Conservation (phyloP, 2,113 vertebrate genomes). For the Phalacrocorax pelagicus region DNA sequence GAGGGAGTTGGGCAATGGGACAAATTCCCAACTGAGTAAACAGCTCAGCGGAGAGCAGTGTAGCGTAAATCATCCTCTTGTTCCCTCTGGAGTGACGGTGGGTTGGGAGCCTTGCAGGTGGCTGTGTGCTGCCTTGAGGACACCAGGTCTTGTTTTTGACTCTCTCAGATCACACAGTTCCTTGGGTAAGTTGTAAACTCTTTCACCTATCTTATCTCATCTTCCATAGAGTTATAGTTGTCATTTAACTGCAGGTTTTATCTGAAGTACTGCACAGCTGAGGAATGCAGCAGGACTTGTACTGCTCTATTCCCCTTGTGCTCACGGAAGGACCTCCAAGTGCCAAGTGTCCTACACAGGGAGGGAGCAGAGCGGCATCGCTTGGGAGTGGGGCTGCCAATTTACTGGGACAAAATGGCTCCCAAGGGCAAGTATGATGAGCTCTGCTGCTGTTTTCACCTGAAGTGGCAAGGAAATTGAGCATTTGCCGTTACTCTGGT, state of each 20-base stretch:
- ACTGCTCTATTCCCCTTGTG: not conserved
- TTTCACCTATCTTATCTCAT: conserved; percentile 19
- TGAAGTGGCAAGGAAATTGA: not conserved
- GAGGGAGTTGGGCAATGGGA: not conserved
- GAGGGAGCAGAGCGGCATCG: not conserved
- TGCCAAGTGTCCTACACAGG: not conserved
- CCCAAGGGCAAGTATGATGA: not conserved
- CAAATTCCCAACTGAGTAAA: not conserved
- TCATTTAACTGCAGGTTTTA: not conserved
- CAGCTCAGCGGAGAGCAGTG: not conserved
- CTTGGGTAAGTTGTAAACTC: conserved; percentile 9
- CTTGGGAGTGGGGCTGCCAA: rapidly evolving
- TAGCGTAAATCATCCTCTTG: not conserved
- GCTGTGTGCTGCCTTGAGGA: not conserved
- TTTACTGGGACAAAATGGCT: not conserved
- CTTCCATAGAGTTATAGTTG: not conserved
- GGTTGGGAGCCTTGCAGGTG: not conserved
- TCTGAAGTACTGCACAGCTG: not conserved
- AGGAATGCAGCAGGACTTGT: conserved; percentile 55
- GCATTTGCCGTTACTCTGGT: not conserved
- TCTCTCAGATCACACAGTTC: not conserved
- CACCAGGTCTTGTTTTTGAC: not conserved
- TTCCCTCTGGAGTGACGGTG: not conserved
- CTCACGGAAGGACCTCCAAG: not conserved
- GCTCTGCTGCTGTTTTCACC: not conserved